Evolutionary conservation across 2,888 invertebrate genomes (phyloP).

Genomic region (Ornithoptera alexandrae): DNA sequence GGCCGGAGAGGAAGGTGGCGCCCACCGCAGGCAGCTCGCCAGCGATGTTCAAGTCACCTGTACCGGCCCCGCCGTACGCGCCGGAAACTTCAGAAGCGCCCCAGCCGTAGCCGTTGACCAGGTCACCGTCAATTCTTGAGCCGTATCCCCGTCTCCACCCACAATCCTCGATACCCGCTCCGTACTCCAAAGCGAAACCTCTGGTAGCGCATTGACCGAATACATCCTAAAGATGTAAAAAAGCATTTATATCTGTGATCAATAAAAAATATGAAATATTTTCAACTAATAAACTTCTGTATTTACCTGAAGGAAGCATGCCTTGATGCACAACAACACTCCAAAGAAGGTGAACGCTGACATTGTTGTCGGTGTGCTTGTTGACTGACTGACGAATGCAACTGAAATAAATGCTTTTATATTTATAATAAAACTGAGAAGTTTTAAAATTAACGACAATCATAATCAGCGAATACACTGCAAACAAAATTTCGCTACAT

Average conservation of each 20-base stretch:
- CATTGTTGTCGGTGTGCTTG: background rate
- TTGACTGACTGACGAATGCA: background rate
- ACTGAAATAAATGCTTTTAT: background rate
- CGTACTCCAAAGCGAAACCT: background rate
- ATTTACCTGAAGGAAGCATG: slow-evolving; percentile 9
- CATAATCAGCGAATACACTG: background rate
- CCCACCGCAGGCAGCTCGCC: slow-evolving; percentile 25
- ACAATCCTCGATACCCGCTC: background rate
- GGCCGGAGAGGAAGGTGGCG: slow-evolving; percentile 17
- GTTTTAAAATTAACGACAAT: background rate
- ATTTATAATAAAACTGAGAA: background rate
- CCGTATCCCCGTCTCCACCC: no score
- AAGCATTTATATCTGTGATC: no score
- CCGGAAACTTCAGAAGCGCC: slow-evolving; percentile 1
- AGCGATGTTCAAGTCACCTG: slow-evolving; percentile 23
- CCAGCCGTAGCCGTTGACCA: slow-evolving; percentile 12
- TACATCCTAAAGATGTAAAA: background rate
- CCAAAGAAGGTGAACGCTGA: background rate
- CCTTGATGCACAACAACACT: background rate
- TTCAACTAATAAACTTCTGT: no score
- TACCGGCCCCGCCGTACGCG: slow-evolving; percentile 21
- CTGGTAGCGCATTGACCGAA: slow-evolving; percentile 5
- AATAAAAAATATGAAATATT: no score
- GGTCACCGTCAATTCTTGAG: background rate
- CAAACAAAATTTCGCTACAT: no score